Percentiles rank a stretch among this genome's conserved stretches.
Conservation (phyloP, 2,113 vertebrate species). For the Xyliphius kryptos region DNA sequence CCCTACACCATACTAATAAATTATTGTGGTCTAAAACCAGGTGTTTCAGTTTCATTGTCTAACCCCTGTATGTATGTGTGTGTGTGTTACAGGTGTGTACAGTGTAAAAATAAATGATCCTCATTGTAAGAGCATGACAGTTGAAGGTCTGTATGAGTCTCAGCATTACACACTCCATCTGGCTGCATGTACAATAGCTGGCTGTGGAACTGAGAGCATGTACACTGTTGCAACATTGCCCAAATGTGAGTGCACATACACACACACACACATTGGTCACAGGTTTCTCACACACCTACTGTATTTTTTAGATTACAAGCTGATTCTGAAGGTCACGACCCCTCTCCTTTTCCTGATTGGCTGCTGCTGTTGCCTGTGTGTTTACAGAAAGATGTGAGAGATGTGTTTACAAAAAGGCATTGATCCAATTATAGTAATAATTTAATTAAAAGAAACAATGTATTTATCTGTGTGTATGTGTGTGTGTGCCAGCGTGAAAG, state of each 20-base stretch:
- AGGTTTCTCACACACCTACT: neutral
- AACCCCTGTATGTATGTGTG: too few species aligned
- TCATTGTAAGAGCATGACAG: constrained; percentile 40
- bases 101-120: constrained; percentile 35
- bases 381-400: constrained; percentile 45
- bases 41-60: too few species aligned
- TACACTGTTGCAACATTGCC: constrained; percentile 40
- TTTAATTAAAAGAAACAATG: too few species aligned
- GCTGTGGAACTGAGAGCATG: constrained; percentile 33
- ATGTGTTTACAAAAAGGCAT: too few species aligned
- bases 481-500: too few species aligned
- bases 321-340: constrained; percentile 35
- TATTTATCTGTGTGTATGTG: too few species aligned
- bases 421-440: too few species aligned
- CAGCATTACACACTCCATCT: constrained; percentile 43
- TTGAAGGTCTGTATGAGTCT: constrained; percentile 37
- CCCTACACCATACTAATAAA: too few species aligned
- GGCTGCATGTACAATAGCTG: constrained; percentile 43
- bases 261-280: too few species aligned
- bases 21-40: too few species aligned
- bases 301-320: constrained; percentile 35
- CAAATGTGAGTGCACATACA: constrained; percentile 44
- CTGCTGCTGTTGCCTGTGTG: constrained; percentile 43
- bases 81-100: constrained; percentile 36
- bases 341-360: constrained; percentile 43